Evolutionary conservation across 2,113 vertebrate genomes (phyloP).

Genomic region (Scortum barcoo): DNA sequence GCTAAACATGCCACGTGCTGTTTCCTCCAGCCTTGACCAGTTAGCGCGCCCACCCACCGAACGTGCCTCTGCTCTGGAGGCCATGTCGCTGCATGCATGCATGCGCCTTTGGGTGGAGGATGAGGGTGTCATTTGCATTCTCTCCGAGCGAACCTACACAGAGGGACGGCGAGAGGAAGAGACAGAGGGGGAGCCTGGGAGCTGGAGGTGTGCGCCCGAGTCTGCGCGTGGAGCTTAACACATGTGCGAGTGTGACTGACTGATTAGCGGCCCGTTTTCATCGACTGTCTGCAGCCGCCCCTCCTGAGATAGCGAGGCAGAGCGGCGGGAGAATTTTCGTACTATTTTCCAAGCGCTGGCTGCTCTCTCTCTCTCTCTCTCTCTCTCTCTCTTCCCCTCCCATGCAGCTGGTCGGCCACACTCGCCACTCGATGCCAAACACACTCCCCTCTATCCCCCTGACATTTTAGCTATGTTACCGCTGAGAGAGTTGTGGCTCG

Average conservation of each 20-base stretch:
- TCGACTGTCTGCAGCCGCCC: constrained; percentile 48
- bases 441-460: constrained; percentile 67
- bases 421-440: constrained; percentile 65
- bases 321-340: constrained; percentile 47
- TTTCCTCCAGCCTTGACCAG: constrained; percentile 40
- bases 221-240: constrained; percentile 37
- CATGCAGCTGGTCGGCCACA: constrained; percentile 72
- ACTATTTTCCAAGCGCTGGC: constrained; percentile 59
- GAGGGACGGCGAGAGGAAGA: constrained; percentile 4
- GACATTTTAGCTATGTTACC: constrained; percentile 78
- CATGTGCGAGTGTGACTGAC: constrained; percentile 63
- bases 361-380: constrained; percentile 39
- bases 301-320: constrained; percentile 46
- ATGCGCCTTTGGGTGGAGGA: constrained; percentile 2
- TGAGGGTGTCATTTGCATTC: constrained; percentile 33
- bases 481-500: constrained; percentile 70
- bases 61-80: constrained; percentile 26
- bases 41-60: constrained; percentile 34
- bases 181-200: not conserved
- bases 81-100: constrained; percentile 43
- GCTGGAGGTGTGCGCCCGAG: constrained; percentile 30
- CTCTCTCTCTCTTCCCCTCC: constrained; percentile 40
- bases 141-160: constrained; percentile 29
- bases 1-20: constrained; percentile 56
- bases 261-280: constrained; percentile 71